A percentile compares a stretch with the other conserved stretches of the same genome.
These are phyloP conservation scores for Falco biarmicus DNA, from an alignment of 2,797 vertebrate genomes.

Conservation along the genomic window DNA sequence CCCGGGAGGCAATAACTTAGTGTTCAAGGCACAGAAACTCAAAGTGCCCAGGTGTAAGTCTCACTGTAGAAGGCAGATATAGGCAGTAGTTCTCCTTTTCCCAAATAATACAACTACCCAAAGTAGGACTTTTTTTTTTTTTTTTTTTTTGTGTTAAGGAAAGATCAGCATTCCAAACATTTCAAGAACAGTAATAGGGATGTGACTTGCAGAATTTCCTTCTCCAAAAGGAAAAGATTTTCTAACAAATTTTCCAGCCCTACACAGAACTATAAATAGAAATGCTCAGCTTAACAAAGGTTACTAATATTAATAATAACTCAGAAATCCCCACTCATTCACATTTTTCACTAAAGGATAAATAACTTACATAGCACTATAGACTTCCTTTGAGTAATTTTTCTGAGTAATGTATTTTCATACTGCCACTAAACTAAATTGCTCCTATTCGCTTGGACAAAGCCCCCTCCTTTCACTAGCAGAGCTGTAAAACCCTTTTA, in stretches of 20 bases:
- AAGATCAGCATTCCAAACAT: background rate
- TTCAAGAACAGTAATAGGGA: background rate
- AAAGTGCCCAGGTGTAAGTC: rapidly evolving
- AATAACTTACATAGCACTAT: background rate
- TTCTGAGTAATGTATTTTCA: background rate
- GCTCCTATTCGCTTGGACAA: background rate
- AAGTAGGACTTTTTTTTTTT: background rate
- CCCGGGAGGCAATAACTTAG: background rate
- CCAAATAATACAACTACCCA: background rate
- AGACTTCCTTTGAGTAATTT: background rate
- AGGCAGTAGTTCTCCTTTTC: background rate
- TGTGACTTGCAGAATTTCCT: background rate
- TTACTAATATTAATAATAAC: background rate
- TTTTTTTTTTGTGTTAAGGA: background rate
- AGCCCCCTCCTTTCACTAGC: background rate
- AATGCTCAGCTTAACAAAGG: background rate
- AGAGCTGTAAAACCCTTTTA: background rate
- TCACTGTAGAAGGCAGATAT: background rate
- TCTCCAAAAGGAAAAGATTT: background rate
- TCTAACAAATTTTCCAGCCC: background rate
- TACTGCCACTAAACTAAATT: background rate
- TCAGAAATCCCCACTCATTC: rapidly evolving
- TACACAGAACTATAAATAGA: background rate
- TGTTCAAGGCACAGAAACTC: background rate
- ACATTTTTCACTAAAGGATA: background rate